These are phyloP conservation scores for Muscicapa comitata DNA, from an alignment of 2,797 vertebrate species.

Conservation along the genomic window DNA sequence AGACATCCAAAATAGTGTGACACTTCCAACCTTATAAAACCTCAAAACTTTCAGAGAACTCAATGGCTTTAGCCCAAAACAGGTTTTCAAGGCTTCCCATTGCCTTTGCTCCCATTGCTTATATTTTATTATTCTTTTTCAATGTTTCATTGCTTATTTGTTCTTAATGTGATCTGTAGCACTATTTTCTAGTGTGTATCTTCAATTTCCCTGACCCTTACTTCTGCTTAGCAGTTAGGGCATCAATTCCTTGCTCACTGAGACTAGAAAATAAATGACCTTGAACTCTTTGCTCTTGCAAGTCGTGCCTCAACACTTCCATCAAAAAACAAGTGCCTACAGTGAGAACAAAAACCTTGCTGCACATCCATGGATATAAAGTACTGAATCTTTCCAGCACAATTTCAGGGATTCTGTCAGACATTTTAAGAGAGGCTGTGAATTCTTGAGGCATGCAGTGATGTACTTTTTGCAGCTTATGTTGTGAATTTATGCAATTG, in stretches of 20 bases:
- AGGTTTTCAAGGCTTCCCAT: neutral
- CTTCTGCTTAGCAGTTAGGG: neutral
- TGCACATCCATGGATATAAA: neutral
- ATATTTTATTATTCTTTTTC: neutral
- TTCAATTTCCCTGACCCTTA: neutral
- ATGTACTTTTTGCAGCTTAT: conserved; percentile 52
- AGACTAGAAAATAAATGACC: conserved; percentile 45
- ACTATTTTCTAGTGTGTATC: neutral
- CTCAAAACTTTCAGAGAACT: neutral
- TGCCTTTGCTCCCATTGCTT: neutral
- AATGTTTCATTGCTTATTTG: neutral
- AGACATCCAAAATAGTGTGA: neutral
- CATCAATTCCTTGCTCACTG: neutral
- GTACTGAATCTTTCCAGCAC: neutral
- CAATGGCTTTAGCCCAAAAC: neutral
- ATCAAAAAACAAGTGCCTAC: neutral
- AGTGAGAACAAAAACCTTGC: neutral
- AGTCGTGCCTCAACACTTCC: neutral
- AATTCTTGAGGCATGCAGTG: neutral
- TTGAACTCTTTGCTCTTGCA: neutral
- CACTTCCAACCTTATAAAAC: neutral
- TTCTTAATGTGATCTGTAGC: neutral
- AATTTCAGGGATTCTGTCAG: neutral
- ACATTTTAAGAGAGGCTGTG: conserved; percentile 15
- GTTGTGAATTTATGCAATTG: conserved; percentile 51